Percentiles rank a stretch among this genome's conserved stretches.
Evolutionary conservation across 2,797 vertebrate genomes (phyloP).

Genomic region (Syngnathus rostellatus): DNA sequence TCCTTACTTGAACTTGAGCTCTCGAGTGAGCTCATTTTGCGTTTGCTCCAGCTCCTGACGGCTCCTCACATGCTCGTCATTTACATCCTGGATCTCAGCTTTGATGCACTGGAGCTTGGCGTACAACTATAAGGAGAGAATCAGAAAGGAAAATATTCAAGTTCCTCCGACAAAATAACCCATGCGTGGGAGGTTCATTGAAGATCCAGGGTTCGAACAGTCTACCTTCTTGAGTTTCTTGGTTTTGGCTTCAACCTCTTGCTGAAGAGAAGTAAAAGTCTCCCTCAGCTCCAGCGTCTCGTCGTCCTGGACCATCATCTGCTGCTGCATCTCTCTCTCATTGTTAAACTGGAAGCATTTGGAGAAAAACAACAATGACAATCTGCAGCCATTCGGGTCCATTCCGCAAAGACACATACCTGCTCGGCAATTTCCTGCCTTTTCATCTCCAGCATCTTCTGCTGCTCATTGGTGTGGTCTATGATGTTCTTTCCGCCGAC

Average conservation of each 20-base stretch:
- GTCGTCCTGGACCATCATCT: conserved; percentile 66
- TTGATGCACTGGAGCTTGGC: conserved; percentile 73
- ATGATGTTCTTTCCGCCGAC: conserved; percentile 92
- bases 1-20: conserved; percentile 74
- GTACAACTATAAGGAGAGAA: conserved; percentile 52
- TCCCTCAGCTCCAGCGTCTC: conserved; percentile 75
- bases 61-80: conserved; percentile 70
- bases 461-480: conserved; percentile 93
- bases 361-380: background rate
- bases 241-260: conserved; percentile 94
- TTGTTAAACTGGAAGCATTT: conserved; percentile 43
- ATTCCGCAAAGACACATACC: conserved; percentile 54
- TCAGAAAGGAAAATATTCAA: background rate
- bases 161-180: no score
- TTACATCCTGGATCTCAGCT: conserved; percentile 71
- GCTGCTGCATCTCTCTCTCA: conserved; percentile 72
- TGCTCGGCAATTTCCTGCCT: conserved; percentile 88
- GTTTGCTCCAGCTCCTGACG: conserved; percentile 74
- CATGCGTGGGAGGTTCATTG: no score
- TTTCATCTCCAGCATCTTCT: conserved; percentile 89
- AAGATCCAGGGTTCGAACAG: background rate
- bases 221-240: conserved; percentile 95
- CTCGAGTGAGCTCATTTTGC: conserved; percentile 72
- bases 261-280: conserved; percentile 87
- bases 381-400: background rate